These are phyloP conservation scores for Drosophila neocordata DNA, from an alignment of 1,140 invertebrate species.

Conservation along the genomic window DNA sequence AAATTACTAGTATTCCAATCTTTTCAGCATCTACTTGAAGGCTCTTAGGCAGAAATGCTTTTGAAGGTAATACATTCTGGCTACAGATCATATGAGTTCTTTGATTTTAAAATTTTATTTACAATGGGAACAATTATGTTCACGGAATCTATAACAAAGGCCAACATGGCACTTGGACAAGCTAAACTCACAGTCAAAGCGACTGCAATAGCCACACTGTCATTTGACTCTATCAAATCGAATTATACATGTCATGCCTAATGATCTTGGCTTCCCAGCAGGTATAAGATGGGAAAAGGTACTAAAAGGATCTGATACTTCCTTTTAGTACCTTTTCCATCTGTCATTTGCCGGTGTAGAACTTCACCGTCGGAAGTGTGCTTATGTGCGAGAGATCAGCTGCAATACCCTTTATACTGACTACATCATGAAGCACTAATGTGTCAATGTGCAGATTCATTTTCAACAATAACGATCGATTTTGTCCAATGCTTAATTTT, in stretches of 20 bases:
- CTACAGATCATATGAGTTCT: constrained; percentile 93
- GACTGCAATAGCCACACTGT: constrained; percentile 95
- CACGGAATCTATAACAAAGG: constrained; percentile 98
- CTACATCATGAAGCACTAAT: constrained; percentile 91
- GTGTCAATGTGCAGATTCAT: constrained; percentile 87
- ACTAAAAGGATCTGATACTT: constrained; percentile 91
- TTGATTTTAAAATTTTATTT: constrained; percentile 93
- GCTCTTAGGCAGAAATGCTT: constrained; percentile 95
- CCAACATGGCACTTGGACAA: constrained; percentile 94
- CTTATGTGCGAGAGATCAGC: constrained; percentile 94
- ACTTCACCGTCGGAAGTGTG: constrained; percentile 87
- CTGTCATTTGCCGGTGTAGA: constrained; percentile 85
- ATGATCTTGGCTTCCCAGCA: constrained; percentile 97
- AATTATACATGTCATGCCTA: constrained; percentile 92
- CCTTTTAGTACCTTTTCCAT: constrained; percentile 33
- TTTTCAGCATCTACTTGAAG: constrained; percentile 90
- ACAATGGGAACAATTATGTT: constrained; percentile 99
- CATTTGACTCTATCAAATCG: constrained; percentile 99
- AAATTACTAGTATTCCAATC: constrained; percentile 95
- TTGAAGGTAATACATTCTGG: constrained; percentile 96
- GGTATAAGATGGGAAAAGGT: too few species aligned
- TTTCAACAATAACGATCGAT: constrained; percentile 89
- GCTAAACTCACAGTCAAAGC: constrained; percentile 89
- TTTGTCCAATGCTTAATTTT: constrained; percentile 89
- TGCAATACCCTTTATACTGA: constrained; percentile 90